A percentile compares a stretch with the other conserved stretches of the same genome.
Evolutionary conservation across 2,113 vertebrate genomes (phyloP).

Genomic region (Hepsetus odoe): DNA sequence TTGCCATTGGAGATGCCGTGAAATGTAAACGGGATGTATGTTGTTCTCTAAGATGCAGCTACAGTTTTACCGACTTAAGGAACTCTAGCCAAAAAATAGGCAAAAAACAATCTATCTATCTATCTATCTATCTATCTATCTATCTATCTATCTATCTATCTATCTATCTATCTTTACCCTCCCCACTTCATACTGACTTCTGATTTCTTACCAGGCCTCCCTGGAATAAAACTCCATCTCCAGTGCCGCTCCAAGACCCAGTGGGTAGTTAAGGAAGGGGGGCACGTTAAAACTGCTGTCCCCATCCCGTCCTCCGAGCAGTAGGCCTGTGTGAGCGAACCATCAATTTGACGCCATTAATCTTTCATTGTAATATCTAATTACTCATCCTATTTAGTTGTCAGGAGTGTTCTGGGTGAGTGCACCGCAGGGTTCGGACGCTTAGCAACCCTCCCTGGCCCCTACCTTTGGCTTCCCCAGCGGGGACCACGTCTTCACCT

Average conservation of each 20-base stretch:
- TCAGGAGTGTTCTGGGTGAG: constrained; percentile 47
- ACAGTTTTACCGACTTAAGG: too few relatives aligned
- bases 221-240: background rate
- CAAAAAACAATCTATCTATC: too few relatives aligned
- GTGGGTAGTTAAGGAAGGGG: background rate
- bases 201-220: background rate
- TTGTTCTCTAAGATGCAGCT: too few relatives aligned
- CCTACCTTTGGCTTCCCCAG: constrained; percentile 56
- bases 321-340: constrained; percentile 34
- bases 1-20: too few relatives aligned
- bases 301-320: background rate
- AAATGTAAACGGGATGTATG: too few relatives aligned
- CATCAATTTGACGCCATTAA: constrained; percentile 67
- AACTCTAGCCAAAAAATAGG: too few relatives aligned
- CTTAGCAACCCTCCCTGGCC: constrained; percentile 56
- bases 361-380: constrained; percentile 71
- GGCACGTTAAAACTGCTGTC: constrained; percentile 9
- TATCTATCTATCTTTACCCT: too few relatives aligned
- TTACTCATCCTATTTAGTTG: constrained; percentile 61
- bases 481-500: constrained; percentile 67
- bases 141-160: too few relatives aligned
- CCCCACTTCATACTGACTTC: too few relatives aligned
- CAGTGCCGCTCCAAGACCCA: background rate
- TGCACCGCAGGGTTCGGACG: constrained; percentile 33
- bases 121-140: too few relatives aligned